Base-by-base conservation (phyloP, 2,113 vertebrate genomes). In the Trematocara macrostoma region DNA sequence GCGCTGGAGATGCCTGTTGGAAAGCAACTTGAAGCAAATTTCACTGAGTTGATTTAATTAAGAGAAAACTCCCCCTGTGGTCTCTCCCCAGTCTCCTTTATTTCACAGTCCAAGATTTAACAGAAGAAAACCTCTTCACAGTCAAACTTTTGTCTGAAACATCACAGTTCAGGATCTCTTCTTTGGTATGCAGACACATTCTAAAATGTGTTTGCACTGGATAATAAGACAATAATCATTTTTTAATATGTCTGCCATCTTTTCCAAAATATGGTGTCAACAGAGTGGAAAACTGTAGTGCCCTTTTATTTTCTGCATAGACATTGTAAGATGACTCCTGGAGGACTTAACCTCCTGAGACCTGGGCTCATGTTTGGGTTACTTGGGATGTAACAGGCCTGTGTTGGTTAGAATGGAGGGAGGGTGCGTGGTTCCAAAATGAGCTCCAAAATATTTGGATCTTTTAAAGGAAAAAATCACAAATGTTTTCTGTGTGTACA, bases 21-120 rank as follows among this genome's bases (percentile, higher is more conserved):
- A 88, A 57, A 87, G 76, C 16, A 69, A 85, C 74, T 8, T 26
- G 84, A 83, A 84, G 81, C 53, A 26, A 79, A 52, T 76, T 51
- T 64, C 26, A 81, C 14, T 9, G 47, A 86, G 69, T 49, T 56
- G 40, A 71, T 78, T 42, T 53, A 26, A 10, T 69, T 53, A 45
- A 91, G 92, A 84, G 88, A 86, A 87, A 91, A 83, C 85, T 90
- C 87, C 78, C 59, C 81, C 83, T 34, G 23, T 23, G 52, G 26
- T 26, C 31, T 49, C 34, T 67, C 34, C 61, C 18, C 61, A 29
- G 14, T 45, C 40, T 29, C 40, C 67, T 5, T 47, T 45, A 18
- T 47, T 47, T 16, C 67, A 74, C 40, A 47, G 23, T 47, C 69
- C 42, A 47, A 29, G 3, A 49, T 29, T 29, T 31, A 42, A 38